A percentile compares a stretch with the other conserved stretches of the same genome.
Conservation (phyloP, 2,113 vertebrate genomes). For the Pelecanus crispus region DNA sequence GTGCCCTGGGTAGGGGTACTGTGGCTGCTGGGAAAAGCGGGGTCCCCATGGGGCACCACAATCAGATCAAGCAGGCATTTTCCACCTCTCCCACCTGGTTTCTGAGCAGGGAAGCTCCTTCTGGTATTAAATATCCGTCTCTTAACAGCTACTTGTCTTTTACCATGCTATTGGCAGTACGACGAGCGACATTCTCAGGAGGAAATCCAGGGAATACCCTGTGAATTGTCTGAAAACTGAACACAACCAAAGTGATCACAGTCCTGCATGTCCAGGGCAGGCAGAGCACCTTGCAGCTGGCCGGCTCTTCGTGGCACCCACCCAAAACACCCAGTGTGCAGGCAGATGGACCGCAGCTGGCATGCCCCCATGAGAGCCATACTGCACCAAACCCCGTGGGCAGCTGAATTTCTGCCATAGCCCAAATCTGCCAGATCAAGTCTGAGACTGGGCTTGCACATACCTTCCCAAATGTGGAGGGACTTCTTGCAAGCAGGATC, state of each 20-base stretch:
- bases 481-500: not conserved
- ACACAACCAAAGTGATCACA: not conserved
- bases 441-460: not conserved
- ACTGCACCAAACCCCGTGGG: not conserved
- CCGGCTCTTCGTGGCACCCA: too few species aligned
- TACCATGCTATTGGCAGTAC: rapidly evolving
- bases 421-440: not conserved
- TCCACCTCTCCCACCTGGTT: rapidly evolving
- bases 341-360: not conserved
- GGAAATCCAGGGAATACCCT: not conserved
- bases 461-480: not conserved
- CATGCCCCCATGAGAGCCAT: rapidly evolving
- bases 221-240: not conserved
- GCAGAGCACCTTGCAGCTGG: too few species aligned
- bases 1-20: not conserved
- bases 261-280: rapidly evolving
- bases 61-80: rapidly evolving
- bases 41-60: rapidly evolving
- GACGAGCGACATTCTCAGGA: rapidly evolving
- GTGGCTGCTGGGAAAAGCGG: not conserved
- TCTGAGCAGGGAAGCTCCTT: not conserved
- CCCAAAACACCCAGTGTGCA: rapidly evolving
- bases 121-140: not conserved
- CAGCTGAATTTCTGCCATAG: not conserved
- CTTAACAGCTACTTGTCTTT: not conserved